Base-by-base conservation (phyloP, 2,797 vertebrate species). In the Neopelma chrysocephalum region DNA sequence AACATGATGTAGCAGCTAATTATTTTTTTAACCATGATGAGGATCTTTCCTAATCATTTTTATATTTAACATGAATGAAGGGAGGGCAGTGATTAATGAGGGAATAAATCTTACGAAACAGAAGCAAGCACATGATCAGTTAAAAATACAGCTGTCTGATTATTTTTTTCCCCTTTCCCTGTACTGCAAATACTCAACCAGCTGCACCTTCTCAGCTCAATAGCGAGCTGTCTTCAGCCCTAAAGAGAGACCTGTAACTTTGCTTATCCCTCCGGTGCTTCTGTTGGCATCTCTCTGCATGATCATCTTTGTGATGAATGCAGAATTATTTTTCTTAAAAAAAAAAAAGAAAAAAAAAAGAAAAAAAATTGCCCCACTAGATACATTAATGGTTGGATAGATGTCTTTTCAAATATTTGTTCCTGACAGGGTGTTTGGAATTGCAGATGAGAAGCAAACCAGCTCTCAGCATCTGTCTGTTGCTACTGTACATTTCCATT, bases 1-100 rank as follows among this genome's bases (percentile, higher is more conserved):
- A 98, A 98, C 98, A 97, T 97, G 98, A 98, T 97, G 98, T 97
- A 98, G 98, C 97, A 98, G 98, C 97, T 98, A 98, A 98, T 98
- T 99, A 99, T 99, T 98, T 98, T 98, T 99, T 98, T 98, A 98
- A 98, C 98, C 98, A 97, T 98, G 98, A 98, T 98, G 97, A 98
- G 98, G 98, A 98, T 99, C 98, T 98, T 98, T 98, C 97, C 97
- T 97, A 98, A 98, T 98, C 97, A 98, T 98, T 98, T 98, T 98
- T 97, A 97, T 98, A 97, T 98, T 98, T 98, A 97, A 97, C 97
- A 97, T 97, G 97, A 98, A 97, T 97, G 98, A 97, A 97, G 96
- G 96, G 96, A 98, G 96, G 95, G 96, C 93, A 90, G 96, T 98
- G 98, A 98, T 97, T 96, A 97, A 98, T 97, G 98, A 96, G 91